Evolutionary conservation across 1,140 invertebrate species (phyloP), one percentile per base, ranked within the genome.

Genomic region (Macrotrachela quadricornifera): DNA sequence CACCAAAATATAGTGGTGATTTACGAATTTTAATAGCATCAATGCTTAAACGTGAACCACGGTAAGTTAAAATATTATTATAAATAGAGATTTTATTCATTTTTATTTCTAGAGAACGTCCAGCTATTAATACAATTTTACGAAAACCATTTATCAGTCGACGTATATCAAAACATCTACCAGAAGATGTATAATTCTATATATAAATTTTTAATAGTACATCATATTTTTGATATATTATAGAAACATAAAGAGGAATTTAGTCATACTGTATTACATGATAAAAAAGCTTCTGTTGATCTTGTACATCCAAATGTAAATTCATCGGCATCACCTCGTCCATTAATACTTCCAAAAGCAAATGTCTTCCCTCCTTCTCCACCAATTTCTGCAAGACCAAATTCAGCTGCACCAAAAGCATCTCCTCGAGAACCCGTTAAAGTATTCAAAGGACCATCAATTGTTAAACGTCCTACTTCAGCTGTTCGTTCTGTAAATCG

Each of bases 1-100:
- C 71, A 44, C 58, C 67, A 10, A 63, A 66, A 49, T 75, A 73
- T 57, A 72, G 69, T 57, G 66, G 66, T 59, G 72, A 75, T 41
- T 54, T 74, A 37, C 63, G 70, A 52, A 65, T 77, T 54, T 60
- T 81, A 3, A 70, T 80, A 16, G 70, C 72, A 51, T 73, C 74
- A 57, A 63, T 81, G 15, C 71, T 81, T 3, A 77, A 80, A 65
- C 71, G 76, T 62, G 69, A 79, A 62, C 76, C 79, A n/a, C 63
- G 71, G 57, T 69, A 58, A 38, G n/a, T n/a, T 3, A n/a, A 10
- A 52, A 17, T 16, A 10, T 30, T 9, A 21, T 11, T 17, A 46
- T 1, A 46, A 13, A 52, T 17, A 30, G 10, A 30, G 2, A n/a
- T 10, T 46, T 45, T 43, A 52, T 51, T 11, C 2, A 6, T 30